Evolutionary conservation across 2,113 vertebrate species (phyloP), one percentile per base, ranked within the genome.

Genomic region (Plecotus auritus): DNA sequence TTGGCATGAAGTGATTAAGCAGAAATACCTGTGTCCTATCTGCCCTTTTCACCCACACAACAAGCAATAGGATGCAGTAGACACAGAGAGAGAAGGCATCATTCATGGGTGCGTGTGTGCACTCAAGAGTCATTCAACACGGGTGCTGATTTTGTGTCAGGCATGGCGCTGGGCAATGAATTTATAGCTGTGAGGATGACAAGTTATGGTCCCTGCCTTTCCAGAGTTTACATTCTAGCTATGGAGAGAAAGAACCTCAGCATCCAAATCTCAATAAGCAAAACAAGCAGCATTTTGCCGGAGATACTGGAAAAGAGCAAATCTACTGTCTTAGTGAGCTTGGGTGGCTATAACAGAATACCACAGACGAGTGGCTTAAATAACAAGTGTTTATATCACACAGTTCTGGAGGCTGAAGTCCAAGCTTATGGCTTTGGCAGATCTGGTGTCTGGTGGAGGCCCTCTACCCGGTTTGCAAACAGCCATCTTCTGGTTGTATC

Each of bases 91-190:
- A 56, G 47, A 90, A 18, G 7, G 9, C 13, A 2, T n/a, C 47
- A 1, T 14, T 10, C 9, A 0, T 6, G 8, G 12, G 40, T n/a
- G 11, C 4, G 4, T 4, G 9, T 7, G 8, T 2, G 11, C 12
- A 14, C 11, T 49, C 72, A 23, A 18, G 14, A 18, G 9, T 35
- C 49, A 54, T n/a, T 35, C 51, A 45, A 12, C 11, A 23, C 0
- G 6, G n/a, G 23, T 20, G 35, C 32, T 56, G n/a, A n/a, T 35
- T 42, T 51, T 42, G 35, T n/a, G 59, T 37, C 51, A 51, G 51
- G 47, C 17, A 0, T 35, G 22, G 2, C 4, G 9, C 10, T n/a
- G 26, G 28, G 13, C 22, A 76, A 59, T 67, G 47, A 20, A 45
- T 20, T 70, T 67, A 59, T 9, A 42, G 1, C 28, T 40, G 26